Conservation (phyloP, 2,797 vertebrate genomes). For the Pelobates cultripes region DNA sequence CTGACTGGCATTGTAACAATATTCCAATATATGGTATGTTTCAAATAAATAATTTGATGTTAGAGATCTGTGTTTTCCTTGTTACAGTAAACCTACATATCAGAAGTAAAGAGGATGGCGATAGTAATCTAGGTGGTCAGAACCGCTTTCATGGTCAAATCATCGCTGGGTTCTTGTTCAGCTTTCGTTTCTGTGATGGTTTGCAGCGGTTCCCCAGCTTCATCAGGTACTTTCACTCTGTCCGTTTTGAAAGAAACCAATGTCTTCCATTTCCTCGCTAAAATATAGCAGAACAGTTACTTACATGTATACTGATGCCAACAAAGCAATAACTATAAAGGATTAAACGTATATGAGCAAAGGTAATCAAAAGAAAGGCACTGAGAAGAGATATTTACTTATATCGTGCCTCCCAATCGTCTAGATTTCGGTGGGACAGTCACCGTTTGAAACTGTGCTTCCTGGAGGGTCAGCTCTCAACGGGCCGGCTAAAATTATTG, state of each 20-base stretch:
- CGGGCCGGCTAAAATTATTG: too few species aligned
- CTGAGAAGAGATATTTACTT: too few species aligned
- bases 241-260: conserved; percentile 73
- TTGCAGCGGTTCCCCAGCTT: conserved; percentile 62
- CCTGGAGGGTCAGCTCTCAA: too few species aligned
- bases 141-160: conserved; percentile 61
- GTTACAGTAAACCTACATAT: not conserved
- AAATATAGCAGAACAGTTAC: conserved; percentile 62
- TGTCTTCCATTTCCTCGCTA: conserved; percentile 76
- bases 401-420: too few species aligned
- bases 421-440: too few species aligned
- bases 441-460: too few species aligned
- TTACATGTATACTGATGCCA: not conserved
- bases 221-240: conserved; percentile 61
- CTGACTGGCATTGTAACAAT: not conserved
- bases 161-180: conserved; percentile 65
- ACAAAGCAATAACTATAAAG: too few species aligned
- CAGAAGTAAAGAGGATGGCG: too few species aligned
- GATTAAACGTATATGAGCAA: too few species aligned
- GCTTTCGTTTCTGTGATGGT: conserved; percentile 66
- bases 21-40: not conserved
- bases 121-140: conserved; percentile 9
- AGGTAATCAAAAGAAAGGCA: too few species aligned
- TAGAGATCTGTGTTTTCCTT: not conserved
- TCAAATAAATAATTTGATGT: not conserved